Evolutionary conservation across 2,113 vertebrate species (phyloP), one percentile per base, ranked within the genome.

Genomic region (Pyrgilauda ruficollis): DNA sequence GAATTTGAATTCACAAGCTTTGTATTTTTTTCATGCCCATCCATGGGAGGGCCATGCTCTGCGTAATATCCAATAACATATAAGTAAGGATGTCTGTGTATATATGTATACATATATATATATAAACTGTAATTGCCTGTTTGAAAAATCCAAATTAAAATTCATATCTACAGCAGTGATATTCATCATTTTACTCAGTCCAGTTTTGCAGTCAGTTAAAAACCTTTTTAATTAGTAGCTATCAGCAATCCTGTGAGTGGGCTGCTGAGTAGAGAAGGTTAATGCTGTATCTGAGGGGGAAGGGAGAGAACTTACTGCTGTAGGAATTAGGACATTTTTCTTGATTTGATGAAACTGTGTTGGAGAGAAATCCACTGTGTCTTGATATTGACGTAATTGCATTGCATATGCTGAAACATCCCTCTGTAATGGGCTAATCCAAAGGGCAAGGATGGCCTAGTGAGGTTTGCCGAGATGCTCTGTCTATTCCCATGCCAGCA

Each of bases 401-500:
- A 2, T 86, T 67, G 68, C 73, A 44, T 77, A n/a, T 84, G 76
- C 94, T 75, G 93, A 70, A 95, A 89, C 0, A 3, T 35, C 64
- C 30, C 35, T 67, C 59, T 77, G 64, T 27, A 81, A 75, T 16
- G 52, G 76, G 30, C 76, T 81, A 72, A 78, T 90, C 68, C 91
- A 96, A 95, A 95, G 96, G 86, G 94, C 93, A 94, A 96, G 73
- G 91, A 81, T 95, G 89, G 43, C 39, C 37, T 13, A 16, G 44
- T 63, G 77, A 9, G 2, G 56, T 68, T 81, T 92, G 89, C 64
- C 0, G 47, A 92, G 93, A 86, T 89, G 55, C 68, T 55, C 72
- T 74, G 41, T 96, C 88, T 96, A 59, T 95, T 94, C 80, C 68
- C 52, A 52, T 95, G 95, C 94, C 95, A 97, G 89, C 72, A 92